phyloP scores from a whole-genome alignment of 1,140 invertebrate genomes.

The Rhopalosiphum maidis region DNA sequence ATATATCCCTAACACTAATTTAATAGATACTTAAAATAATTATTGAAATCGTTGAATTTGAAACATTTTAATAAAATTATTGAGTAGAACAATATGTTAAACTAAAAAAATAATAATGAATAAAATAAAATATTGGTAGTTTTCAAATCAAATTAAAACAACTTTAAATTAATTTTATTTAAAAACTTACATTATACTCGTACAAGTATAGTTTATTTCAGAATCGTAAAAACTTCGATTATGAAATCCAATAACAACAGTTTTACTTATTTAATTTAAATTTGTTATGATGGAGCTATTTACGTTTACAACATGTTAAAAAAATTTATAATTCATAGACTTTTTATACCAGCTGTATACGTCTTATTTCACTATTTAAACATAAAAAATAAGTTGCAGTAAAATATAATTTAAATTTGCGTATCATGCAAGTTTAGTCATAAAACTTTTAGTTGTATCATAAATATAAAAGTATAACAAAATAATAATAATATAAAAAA shows the following conservation, averaged over 20 bases:
- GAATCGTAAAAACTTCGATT: background rate
- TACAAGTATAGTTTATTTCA: background rate
- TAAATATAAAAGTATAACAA: background rate
- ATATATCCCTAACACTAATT: background rate
- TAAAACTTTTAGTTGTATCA: background rate
- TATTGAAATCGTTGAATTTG: background rate
- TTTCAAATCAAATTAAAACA: background rate
- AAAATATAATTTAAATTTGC: background rate
- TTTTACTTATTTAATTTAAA: slow-evolving; percentile 11
- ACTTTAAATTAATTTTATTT: background rate
- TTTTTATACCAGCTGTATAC: background rate
- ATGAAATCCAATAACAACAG: background rate
- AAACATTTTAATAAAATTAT: background rate
- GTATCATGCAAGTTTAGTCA: background rate
- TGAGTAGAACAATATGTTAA: background rate
- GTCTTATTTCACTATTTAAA: background rate
- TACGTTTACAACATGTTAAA: background rate
- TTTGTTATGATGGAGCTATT: background rate
- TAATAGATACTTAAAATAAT: background rate
- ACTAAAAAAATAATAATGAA: background rate
- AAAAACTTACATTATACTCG: background rate
- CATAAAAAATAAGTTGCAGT: background rate
- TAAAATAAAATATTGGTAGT: background rate
- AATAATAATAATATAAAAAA: background rate
- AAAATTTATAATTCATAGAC: background rate